Conservation (phyloP, 2,888 invertebrate species). For the Platycheirus albimanus region DNA sequence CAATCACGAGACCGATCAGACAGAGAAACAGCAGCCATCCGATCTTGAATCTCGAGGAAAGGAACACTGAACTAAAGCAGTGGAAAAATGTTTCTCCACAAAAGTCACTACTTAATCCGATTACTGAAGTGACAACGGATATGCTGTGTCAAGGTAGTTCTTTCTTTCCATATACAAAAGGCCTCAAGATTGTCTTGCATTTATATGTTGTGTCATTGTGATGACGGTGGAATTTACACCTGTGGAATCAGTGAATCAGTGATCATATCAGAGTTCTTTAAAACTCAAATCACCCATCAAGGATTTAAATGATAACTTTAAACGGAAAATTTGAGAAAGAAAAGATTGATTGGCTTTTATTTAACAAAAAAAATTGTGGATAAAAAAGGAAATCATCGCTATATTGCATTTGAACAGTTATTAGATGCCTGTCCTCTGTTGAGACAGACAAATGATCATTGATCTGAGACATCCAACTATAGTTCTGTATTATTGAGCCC, state of each 20-base stretch:
- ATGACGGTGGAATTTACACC: slow-evolving; percentile 22
- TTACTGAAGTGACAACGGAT: slow-evolving; percentile 65
- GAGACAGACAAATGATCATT: background rate
- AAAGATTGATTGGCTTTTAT: slow-evolving; percentile 22
- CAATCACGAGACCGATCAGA: slow-evolving; percentile 55
- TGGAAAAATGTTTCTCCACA: slow-evolving; percentile 49
- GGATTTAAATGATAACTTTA: slow-evolving; percentile 18
- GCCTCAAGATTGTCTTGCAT: slow-evolving; percentile 23
- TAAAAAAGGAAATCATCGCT: slow-evolving; percentile 5
- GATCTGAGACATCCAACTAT: background rate
- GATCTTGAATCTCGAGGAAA: slow-evolving; percentile 41
- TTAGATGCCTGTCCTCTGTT: background rate
- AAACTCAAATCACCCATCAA: background rate
- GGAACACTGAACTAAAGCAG: slow-evolving; percentile 40
- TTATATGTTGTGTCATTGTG: slow-evolving; percentile 46
- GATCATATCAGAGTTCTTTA: slow-evolving; percentile 3
- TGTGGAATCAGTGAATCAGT: slow-evolving; percentile 41
- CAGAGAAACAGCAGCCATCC: slow-evolving; percentile 44
- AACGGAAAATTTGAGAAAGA: slow-evolving; percentile 31
- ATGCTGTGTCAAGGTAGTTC: slow-evolving; percentile 63
- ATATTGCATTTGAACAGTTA: slow-evolving; percentile 3
- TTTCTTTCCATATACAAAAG: slow-evolving; percentile 43
- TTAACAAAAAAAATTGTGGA: background rate
- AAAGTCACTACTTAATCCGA: slow-evolving; percentile 59
- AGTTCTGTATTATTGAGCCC: background rate